Conservation (phyloP, 30 jellyfish, hydroid and myxozoan genomes). For the Kudoa iwatai region DNA sequence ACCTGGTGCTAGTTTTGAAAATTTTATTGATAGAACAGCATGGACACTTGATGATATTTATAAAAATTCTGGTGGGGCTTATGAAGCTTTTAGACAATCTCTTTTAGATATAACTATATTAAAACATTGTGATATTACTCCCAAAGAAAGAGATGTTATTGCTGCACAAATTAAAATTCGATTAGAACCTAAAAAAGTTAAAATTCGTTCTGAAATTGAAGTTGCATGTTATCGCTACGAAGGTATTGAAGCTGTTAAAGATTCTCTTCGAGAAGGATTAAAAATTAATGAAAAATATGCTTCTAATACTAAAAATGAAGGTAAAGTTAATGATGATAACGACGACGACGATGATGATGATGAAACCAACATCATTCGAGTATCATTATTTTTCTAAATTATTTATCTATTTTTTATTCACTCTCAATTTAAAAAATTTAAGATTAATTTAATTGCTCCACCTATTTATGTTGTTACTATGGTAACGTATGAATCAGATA, state of each 20-base stretch:
- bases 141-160: constrained; percentile 15
- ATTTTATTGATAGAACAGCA: constrained; percentile 51
- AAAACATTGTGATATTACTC: constrained; percentile 39
- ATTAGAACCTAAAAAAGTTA: constrained; percentile 63
- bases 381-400: no score
- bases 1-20: constrained; percentile 27
- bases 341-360: no score
- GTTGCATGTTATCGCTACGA: constrained; percentile 72
- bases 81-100: constrained; percentile 19
- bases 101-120: constrained; percentile 48
- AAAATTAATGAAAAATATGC: constrained; percentile 1
- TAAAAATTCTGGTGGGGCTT: constrained; percentile 65
- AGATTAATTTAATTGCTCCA: constrained; percentile 80
- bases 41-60: constrained; percentile 64
- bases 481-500: constrained; percentile 42
- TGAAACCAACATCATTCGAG: no score
- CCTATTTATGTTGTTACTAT: constrained; percentile 61
- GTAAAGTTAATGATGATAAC: no score
- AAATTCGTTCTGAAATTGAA: constrained; percentile 52
- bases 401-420: no score
- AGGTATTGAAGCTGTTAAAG: constrained; percentile 87
- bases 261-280: constrained; percentile 36
- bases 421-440: no score
- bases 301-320: no score
- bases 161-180: constrained; percentile 34